Evolutionary conservation across 2,113 vertebrate species (phyloP).

Genomic region (Ranitomeya variabilis): DNA sequence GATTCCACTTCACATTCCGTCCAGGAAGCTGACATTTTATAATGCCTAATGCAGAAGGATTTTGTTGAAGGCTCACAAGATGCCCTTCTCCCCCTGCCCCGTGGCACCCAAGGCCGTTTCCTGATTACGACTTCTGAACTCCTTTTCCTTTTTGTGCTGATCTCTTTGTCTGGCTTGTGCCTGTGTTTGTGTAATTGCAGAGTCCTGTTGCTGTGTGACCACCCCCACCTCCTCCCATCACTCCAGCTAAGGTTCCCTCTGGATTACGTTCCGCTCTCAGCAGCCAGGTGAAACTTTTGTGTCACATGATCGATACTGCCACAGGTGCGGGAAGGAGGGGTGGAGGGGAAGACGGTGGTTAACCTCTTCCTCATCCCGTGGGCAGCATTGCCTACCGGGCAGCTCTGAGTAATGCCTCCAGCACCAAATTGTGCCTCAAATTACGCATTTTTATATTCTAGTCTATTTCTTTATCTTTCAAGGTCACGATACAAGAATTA

Average conservation of each 20-base stretch:
- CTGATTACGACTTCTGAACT: conserved; percentile 35
- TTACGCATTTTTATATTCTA: background rate
- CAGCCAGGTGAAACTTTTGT: conserved; percentile 55
- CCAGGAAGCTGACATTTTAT: background rate
- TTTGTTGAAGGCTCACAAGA: background rate
- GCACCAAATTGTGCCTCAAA: background rate
- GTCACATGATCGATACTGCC: conserved; percentile 55
- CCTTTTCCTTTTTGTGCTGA: conserved; percentile 12
- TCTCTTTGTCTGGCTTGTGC: background rate
- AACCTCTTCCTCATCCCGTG: conserved; percentile 46
- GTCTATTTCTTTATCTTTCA: background rate
- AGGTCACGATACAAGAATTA: background rate
- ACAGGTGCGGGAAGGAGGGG: conserved; percentile 46
- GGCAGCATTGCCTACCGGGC: background rate
- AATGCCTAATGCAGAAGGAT: background rate
- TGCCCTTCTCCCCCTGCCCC: background rate
- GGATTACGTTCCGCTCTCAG: conserved; percentile 17
- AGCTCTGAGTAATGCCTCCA: background rate
- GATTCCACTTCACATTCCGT: background rate
- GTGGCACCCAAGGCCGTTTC: conserved; percentile 40
- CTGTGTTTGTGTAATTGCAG: conserved; percentile 49
- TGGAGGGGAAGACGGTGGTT: background rate
- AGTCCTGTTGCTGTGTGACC: conserved; percentile 35
- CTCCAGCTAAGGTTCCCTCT: conserved; percentile 34
- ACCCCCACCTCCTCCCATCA: conserved; percentile 24